Evolutionary conservation across 2,888 invertebrate species (phyloP).

Genomic region (Alentia gelatinosa): DNA sequence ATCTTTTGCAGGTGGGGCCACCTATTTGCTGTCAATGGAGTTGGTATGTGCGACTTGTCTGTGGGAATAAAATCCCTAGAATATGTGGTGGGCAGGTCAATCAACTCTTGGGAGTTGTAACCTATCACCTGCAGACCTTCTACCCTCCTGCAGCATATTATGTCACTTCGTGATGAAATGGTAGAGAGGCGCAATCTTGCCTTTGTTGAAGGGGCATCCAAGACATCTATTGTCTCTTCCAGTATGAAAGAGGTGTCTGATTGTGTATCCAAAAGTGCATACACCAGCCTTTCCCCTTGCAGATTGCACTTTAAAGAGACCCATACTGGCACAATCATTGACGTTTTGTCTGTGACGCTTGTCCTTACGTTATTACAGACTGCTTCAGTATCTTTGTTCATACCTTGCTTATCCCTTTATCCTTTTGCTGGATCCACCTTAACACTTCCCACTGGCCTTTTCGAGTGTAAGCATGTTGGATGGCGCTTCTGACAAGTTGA

Average conservation of each 20-base stretch:
- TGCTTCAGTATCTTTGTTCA: too few species aligned
- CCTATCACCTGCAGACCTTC: conserved; percentile 61
- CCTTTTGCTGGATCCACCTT: neutral
- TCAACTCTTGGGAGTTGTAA: conserved; percentile 27
- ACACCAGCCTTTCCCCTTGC: conserved; percentile 62
- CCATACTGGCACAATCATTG: conserved; percentile 65
- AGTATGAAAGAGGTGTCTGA: conserved; percentile 63
- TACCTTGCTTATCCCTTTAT: neutral
- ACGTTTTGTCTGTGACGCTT: neutral
- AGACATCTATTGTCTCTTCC: conserved; percentile 52
- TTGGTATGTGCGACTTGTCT: conserved; percentile 65
- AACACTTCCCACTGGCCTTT: too few species aligned
- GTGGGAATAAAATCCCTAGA: conserved; percentile 63
- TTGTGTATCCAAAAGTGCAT: conserved; percentile 66
- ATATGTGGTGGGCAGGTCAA: conserved; percentile 63
- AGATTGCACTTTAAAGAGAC: conserved; percentile 58
- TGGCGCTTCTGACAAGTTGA: neutral
- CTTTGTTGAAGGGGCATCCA: conserved; percentile 51
- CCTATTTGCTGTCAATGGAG: conserved; percentile 59
- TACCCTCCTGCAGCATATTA: conserved; percentile 41
- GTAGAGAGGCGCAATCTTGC: conserved; percentile 62
- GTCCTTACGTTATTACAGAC: neutral
- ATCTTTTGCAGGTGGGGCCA: conserved; percentile 64
- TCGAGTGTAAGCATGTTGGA: too few species aligned
- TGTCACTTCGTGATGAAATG: conserved; percentile 55